Base-by-base conservation (phyloP, 1,140 invertebrate species). In the Probaryconus sp. region DNA sequence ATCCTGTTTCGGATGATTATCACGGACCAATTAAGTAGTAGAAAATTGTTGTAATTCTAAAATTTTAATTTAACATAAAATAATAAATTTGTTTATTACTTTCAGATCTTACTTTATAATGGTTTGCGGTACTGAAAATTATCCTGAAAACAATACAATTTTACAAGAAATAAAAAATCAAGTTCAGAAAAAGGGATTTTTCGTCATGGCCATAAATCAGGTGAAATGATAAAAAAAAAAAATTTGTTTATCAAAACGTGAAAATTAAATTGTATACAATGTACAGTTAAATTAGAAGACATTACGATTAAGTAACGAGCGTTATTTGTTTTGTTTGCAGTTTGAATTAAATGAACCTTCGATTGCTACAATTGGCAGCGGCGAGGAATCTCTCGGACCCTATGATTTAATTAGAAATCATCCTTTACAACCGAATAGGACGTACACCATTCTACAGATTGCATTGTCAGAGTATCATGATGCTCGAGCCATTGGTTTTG, bases 351-450 rank as follows among this genome's bases (percentile, higher is more conserved):
- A 33, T 48, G 70, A 60, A 45, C 63, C 71, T 53, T 74, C 71
- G 11, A 68, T 74, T 43, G 63, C 56, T 56, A 74, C 63, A 56
- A 74, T 74, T 74, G 71, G 71, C 30, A 68, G 13, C 16, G 71
- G 63, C 35, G 71, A 74, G 40, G 56, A 74, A 68, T 56, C 63
- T 42, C 42, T 68, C 21, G 71, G 71, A 56, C 64, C 56, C 33
- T 74, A 74, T 43, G 71, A 64, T 74, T 58, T 68, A 69, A 74
- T 74, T 64, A 74, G 37, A 53, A 74, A 74, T 58, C 43, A 68
- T 58, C 71, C 71, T 18, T 74, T 74, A 68, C 58, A 53, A 13
- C 42, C 64, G 5, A 74, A 74, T 11, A 60, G 43, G 26, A 74
- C 58, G 37, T 74, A 68, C 9, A 63, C 56, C 21, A 58, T 74